phyloP scores from a whole-genome alignment of 2,113 vertebrate species.

The Varanus salvator region DNA sequence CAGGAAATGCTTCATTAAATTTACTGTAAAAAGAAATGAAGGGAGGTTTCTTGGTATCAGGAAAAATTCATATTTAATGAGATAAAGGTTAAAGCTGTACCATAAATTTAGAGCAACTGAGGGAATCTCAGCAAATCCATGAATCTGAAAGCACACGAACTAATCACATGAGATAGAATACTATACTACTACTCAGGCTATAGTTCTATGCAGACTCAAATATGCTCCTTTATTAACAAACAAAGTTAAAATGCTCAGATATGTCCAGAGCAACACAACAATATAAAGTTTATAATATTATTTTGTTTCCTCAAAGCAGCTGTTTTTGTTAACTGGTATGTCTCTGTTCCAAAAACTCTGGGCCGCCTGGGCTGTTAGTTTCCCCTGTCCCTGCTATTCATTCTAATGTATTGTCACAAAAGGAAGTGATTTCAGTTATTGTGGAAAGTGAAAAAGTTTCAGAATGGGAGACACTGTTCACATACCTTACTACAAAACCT shows the following conservation, averaged over 20 bases:
- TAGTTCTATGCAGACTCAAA: not conserved
- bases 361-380: not conserved
- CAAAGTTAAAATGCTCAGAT: not conserved
- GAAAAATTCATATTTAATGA: slow-evolving; percentile 72
- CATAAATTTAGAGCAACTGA: slow-evolving; percentile 60
- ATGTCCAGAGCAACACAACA: not conserved
- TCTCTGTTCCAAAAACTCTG: not conserved
- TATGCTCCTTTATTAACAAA: not conserved
- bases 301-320: not conserved
- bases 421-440: not conserved
- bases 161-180: not conserved
- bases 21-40: slow-evolving; percentile 78
- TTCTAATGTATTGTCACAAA: not conserved
- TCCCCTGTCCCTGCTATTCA: not conserved
- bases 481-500: no score
- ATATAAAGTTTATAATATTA: not conserved
- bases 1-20: slow-evolving; percentile 88
- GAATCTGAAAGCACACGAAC: slow-evolving; percentile 32
- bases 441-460: not conserved
- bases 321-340: not conserved
- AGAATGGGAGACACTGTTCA: not conserved
- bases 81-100: slow-evolving; percentile 53
- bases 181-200: not conserved
- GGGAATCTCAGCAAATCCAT: slow-evolving; percentile 53
- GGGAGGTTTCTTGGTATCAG: slow-evolving; percentile 67